Evolutionary conservation across 2,113 vertebrate genomes (phyloP).

Genomic region (Garra rufa): DNA sequence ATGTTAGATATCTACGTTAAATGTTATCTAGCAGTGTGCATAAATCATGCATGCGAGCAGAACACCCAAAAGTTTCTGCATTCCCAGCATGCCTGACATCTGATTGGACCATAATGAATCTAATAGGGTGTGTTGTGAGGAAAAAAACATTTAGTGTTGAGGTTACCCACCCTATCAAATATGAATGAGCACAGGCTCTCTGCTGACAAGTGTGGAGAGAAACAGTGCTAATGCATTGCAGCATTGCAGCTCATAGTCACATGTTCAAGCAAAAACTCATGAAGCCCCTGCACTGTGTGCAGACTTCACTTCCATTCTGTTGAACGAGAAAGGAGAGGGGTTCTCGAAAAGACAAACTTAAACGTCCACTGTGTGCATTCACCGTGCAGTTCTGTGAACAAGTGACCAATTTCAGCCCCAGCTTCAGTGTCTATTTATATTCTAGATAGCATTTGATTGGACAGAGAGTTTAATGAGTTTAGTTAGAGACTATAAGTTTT

Average conservation of each 20-base stretch:
- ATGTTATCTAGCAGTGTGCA: background rate
- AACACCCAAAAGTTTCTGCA: background rate
- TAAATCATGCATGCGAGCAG: background rate
- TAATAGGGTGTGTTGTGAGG: conserved; percentile 10
- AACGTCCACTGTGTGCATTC: too few species aligned
- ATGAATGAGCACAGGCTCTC: conserved; percentile 23
- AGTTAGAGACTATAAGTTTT: too few species aligned
- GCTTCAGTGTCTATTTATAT: too few species aligned
- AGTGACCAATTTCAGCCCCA: too few species aligned
- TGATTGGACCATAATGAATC: background rate
- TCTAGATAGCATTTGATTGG: too few species aligned
- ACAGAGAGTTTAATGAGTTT: too few species aligned
- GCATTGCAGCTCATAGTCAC: conserved; percentile 3
- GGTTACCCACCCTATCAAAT: conserved; percentile 38
- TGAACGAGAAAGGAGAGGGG: background rate
- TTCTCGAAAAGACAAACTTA: background rate
- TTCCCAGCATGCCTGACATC: background rate
- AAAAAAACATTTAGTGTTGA: conserved; percentile 36
- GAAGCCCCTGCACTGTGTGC: background rate
- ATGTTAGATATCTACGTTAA: background rate
- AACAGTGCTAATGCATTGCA: background rate
- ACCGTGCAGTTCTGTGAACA: too few species aligned
- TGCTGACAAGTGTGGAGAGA: conserved; percentile 7
- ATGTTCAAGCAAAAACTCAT: background rate
- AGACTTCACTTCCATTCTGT: background rate